A percentile compares a stretch with the other conserved stretches of the same genome.
Conservation (phyloP, 2,888 invertebrate genomes). For the Odontocerum albicorne region DNA sequence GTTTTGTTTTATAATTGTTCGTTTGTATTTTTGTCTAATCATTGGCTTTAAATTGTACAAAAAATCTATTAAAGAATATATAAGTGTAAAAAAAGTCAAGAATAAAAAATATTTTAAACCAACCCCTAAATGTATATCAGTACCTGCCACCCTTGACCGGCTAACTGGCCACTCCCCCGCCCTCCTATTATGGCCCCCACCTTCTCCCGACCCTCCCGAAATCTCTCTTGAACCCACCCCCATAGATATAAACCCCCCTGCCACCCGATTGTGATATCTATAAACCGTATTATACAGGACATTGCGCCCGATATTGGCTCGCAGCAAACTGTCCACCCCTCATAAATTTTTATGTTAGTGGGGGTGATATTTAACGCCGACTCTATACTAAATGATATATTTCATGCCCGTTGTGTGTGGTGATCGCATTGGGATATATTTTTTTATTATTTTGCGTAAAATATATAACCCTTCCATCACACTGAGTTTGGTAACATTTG, state of each 20-base stretch:
- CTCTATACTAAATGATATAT: constrained; percentile 34
- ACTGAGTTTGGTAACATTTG: too few relatives aligned
- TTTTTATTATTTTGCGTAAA: constrained; percentile 10
- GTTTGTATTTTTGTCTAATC: too few relatives aligned
- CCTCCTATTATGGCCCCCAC: constrained; percentile 4
- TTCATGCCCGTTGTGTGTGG: constrained; percentile 16
- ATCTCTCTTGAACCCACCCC: constrained; percentile 14
- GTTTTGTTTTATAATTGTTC: too few relatives aligned
- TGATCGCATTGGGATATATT: constrained; percentile 14
- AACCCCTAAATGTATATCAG: constrained; percentile 3
- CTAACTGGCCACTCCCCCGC: constrained; percentile 22
- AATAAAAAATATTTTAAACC: too few relatives aligned
- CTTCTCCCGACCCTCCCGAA: constrained; percentile 10
- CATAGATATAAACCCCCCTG: constrained; percentile 16
- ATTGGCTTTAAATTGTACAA: too few relatives aligned
- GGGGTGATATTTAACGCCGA: constrained; percentile 34
- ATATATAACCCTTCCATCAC: background rate
- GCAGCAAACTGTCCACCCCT: constrained; percentile 36
- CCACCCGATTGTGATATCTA: constrained; percentile 33
- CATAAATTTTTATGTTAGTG: constrained; percentile 36
- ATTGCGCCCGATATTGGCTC: constrained; percentile 35
- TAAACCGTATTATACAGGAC: constrained; percentile 37
- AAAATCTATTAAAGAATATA: too few relatives aligned
- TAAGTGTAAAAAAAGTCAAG: too few relatives aligned
- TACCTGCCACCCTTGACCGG: constrained; percentile 6